Conservation (phyloP, 2,797 vertebrate species). For the Fratercula arctica region DNA sequence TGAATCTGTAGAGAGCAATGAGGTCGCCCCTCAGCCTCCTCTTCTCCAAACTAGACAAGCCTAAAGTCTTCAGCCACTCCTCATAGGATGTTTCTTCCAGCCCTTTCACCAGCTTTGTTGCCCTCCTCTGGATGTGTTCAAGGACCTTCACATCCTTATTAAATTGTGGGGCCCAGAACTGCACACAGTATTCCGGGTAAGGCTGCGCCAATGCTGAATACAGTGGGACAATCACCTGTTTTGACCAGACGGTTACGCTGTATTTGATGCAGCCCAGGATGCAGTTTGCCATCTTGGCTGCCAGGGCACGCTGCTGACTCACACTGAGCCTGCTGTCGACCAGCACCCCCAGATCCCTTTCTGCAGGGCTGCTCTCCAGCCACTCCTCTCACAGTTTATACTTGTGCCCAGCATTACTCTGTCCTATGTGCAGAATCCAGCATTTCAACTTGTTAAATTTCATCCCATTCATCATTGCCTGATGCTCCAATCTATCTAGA, state of each 20-base stretch:
- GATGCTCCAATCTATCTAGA: neutral
- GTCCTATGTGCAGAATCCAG: neutral
- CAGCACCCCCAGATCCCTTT: neutral
- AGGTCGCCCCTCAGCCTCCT: neutral
- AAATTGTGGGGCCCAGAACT: neutral
- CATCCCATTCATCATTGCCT: neutral
- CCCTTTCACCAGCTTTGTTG: neutral
- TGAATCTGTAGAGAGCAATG: neutral
- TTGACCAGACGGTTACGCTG: neutral
- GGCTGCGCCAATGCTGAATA: neutral
- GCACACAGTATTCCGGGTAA: neutral
- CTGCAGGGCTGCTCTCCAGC: neutral
- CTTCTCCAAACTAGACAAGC: neutral
- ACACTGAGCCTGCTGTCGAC: neutral
- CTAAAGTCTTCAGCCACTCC: neutral
- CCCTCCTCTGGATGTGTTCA: neutral
- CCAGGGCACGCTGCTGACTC: neutral
- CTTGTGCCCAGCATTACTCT: neutral
- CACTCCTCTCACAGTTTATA: neutral
- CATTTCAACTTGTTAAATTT: neutral
- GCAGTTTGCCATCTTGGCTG: neutral
- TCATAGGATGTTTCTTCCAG: neutral
- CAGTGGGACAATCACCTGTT: neutral
- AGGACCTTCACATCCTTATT: neutral
- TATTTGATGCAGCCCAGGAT: neutral